A percentile compares a stretch with the other conserved stretches of the same genome.
Conservation (phyloP, 2,888 invertebrate species). For the Calliphora vomitoria region DNA sequence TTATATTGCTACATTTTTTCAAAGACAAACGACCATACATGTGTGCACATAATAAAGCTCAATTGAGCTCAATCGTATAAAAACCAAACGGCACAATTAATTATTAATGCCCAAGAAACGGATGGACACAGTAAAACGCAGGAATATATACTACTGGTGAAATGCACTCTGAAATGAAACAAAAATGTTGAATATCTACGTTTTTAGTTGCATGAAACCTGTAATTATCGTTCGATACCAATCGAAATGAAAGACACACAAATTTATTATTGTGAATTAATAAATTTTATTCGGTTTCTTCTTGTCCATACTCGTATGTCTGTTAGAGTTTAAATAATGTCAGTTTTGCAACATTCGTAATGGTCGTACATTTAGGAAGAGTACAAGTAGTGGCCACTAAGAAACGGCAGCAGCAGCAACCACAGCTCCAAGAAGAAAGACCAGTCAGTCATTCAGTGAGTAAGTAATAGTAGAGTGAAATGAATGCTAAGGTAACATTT, state of each 20-base stretch:
- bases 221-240: conserved; percentile 85
- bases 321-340: conserved; percentile 37
- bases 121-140: conserved; percentile 35
- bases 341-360: conserved; percentile 21
- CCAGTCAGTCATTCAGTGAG: conserved; percentile 58
- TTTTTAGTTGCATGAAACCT: conserved; percentile 79
- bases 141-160: conserved; percentile 8
- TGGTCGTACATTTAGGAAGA: conserved; percentile 5
- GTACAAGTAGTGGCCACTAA: conserved; percentile 32
- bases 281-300: conserved; percentile 80
- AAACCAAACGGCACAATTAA: conserved; percentile 79
- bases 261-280: conserved; percentile 84
- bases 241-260: conserved; percentile 84
- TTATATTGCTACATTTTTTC: conserved; percentile 7
- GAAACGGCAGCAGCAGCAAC: conserved; percentile 44
- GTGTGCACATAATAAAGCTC: conserved; percentile 56
- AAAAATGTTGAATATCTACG: conserved; percentile 68
- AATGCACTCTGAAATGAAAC: conserved; percentile 29
- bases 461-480: conserved; percentile 66
- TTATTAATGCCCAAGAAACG: conserved; percentile 76
- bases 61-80: conserved; percentile 61
- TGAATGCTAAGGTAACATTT: conserved; percentile 70
- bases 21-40: conserved; percentile 48
- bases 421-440: conserved; percentile 18
- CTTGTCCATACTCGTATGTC: conserved; percentile 45